Percentiles rank a stretch among this genome's conserved stretches.
phyloP scores from a whole-genome alignment of 2,113 vertebrate species.

The Pterocles burchelli region DNA sequence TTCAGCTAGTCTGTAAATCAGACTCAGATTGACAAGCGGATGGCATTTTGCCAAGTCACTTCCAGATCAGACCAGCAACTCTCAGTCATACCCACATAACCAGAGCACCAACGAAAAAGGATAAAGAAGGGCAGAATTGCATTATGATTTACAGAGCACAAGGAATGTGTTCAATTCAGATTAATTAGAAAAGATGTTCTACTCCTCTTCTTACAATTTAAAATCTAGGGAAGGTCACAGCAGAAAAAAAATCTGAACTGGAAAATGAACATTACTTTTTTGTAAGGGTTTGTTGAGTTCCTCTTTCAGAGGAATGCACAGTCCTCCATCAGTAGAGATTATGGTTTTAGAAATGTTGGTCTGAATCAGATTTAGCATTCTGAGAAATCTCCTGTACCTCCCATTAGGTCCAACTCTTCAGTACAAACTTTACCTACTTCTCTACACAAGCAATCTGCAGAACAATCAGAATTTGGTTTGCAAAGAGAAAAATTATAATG shows the following conservation, averaged over 20 bases:
- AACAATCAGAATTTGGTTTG: constrained; percentile 1
- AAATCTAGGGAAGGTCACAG: not conserved
- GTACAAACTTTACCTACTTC: not conserved
- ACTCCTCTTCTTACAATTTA: not conserved
- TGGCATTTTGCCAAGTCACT: not conserved
- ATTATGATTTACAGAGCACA: not conserved
- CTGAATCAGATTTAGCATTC: not conserved
- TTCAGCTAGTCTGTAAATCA: not conserved
- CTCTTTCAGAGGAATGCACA: not conserved
- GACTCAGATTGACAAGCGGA: not conserved
- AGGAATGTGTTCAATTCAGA: not conserved
- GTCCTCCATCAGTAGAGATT: not conserved
- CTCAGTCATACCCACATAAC: not conserved
- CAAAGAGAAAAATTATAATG: constrained; percentile 38
- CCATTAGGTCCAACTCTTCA: not conserved
- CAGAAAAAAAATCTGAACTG: not conserved
- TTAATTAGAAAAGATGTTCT: not conserved
- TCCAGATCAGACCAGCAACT: not conserved
- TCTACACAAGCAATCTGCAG: not conserved
- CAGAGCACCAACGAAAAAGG: not conserved
- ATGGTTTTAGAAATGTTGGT: not conserved
- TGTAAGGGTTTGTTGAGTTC: not conserved
- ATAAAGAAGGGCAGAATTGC: not conserved
- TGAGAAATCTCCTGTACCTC: not conserved
- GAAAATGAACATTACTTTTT: not conserved